These are phyloP conservation scores for Salvelinus namaycush DNA, from an alignment of 2,113 vertebrate species.

Conservation along the genomic window DNA sequence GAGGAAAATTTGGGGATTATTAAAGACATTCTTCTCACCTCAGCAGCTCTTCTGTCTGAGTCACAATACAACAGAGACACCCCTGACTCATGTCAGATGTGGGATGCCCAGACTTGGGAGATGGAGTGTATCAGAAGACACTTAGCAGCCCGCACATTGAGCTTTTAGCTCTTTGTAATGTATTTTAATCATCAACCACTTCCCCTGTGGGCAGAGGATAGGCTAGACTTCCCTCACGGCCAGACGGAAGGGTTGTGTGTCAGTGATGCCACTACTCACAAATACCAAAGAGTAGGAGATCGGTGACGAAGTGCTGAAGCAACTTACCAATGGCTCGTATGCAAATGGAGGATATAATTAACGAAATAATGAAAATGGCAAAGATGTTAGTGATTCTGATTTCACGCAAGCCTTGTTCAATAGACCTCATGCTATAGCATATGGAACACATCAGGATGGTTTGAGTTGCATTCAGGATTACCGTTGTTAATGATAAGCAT, in stretches of 20 bases:
- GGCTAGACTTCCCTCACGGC: too few species aligned
- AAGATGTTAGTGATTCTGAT: not conserved
- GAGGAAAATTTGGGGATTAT: too few species aligned
- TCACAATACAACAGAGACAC: conserved; percentile 37
- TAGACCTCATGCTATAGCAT: too few species aligned
- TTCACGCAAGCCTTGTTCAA: not conserved
- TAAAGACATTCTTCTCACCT: not conserved
- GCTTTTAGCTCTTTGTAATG: conserved; percentile 40
- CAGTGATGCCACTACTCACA: not conserved
- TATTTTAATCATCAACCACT: conserved; percentile 59
- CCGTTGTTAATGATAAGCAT: too few species aligned
- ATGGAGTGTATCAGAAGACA: conserved; percentile 47
- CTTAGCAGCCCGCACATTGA: conserved; percentile 59
- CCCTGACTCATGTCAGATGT: conserved; percentile 59
- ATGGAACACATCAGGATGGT: too few species aligned
- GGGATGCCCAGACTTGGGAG: conserved; percentile 39
- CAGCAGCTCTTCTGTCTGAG: conserved; percentile 28
- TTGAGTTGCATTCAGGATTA: too few species aligned
- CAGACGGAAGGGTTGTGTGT: too few species aligned
- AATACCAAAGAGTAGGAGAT: not conserved
- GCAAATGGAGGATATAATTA: not conserved
- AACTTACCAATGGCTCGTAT: not conserved
- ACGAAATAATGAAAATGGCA: not conserved
- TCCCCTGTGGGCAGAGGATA: conserved; percentile 13
- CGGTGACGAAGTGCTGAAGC: not conserved